Conservation (phyloP, 2,888 invertebrate genomes). For the Temnothorax ravouxi region DNA sequence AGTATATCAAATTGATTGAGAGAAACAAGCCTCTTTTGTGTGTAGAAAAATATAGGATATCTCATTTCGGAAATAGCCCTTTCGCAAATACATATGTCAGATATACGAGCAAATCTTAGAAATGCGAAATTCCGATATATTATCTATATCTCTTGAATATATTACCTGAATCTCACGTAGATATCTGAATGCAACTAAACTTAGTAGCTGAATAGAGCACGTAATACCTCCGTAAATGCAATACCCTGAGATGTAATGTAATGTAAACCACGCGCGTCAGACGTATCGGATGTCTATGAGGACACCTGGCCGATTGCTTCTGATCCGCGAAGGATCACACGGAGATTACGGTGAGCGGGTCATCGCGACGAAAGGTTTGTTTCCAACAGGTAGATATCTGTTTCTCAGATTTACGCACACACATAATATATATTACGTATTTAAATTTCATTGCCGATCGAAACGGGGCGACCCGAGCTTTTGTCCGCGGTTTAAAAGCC, state of each 20-base stretch:
- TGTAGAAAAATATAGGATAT: background rate
- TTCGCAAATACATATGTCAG: background rate
- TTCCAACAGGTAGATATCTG: slow-evolving; percentile 64
- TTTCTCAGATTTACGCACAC: slow-evolving; percentile 68
- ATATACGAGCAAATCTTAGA: background rate
- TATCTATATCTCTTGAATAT: background rate
- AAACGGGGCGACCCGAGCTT: slow-evolving; percentile 61
- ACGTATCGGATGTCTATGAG: slow-evolving; percentile 27
- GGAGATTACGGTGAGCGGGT: background rate
- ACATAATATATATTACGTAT: slow-evolving; percentile 36
- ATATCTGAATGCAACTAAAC: slow-evolving; percentile 1
- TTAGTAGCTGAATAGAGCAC: slow-evolving; percentile 1
- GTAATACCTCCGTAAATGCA: slow-evolving; percentile 27
- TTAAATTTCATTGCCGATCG: slow-evolving; percentile 75
- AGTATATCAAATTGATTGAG: slow-evolving; percentile 28
- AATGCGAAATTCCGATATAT: background rate
- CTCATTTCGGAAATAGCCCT: background rate
- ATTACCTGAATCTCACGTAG: background rate
- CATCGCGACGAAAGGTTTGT: background rate
- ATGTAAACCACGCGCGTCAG: slow-evolving; percentile 24
- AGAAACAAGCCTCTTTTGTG: background rate
- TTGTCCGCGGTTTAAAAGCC: slow-evolving; percentile 75
- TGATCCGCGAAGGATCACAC: slow-evolving; percentile 12
- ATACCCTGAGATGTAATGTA: slow-evolving; percentile 30
- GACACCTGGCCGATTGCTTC: slow-evolving; percentile 31